These are phyloP conservation scores for Lasiurus cinereus DNA, from an alignment of 2,113 vertebrate species.

Conservation along the genomic window DNA sequence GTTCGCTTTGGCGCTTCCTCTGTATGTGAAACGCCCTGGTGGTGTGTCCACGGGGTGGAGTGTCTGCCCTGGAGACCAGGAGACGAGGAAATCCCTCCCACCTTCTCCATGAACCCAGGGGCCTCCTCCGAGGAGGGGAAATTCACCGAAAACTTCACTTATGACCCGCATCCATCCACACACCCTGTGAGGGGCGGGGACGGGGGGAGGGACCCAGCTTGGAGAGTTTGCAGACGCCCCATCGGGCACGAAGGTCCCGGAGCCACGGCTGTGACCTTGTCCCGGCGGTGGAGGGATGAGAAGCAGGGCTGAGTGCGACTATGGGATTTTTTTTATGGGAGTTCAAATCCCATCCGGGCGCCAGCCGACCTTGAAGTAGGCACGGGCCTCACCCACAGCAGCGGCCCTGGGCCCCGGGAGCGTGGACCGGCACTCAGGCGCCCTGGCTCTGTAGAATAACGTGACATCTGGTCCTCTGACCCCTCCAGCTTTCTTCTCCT, in stretches of 20 bases:
- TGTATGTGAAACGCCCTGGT: rapidly evolving
- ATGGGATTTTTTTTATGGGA: background rate
- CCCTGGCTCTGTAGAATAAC: no score
- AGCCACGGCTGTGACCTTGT: background rate
- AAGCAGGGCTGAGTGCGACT: background rate
- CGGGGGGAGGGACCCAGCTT: background rate
- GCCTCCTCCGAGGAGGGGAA: background rate
- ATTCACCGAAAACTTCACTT: background rate
- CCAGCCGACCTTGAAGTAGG: background rate
- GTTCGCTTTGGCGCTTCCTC: background rate
- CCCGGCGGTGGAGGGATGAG: background rate
- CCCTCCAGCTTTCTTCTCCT: no score
- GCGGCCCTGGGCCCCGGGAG: no score
- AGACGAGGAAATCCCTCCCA: background rate
- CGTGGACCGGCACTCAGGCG: no score
- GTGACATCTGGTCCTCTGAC: no score
- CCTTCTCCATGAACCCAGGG: rapidly evolving
- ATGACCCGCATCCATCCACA: background rate
- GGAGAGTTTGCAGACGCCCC: background rate
- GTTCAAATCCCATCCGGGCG: background rate
- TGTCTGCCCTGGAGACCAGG: background rate
- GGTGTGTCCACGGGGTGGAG: no score
- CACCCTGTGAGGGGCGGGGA: background rate
- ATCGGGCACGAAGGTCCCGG: background rate
- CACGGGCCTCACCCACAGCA: rapidly evolving